Evolutionary conservation across 2,797 vertebrate genomes (phyloP), one percentile per base, ranked within the genome.

Genomic region (Lates japonicus): DNA sequence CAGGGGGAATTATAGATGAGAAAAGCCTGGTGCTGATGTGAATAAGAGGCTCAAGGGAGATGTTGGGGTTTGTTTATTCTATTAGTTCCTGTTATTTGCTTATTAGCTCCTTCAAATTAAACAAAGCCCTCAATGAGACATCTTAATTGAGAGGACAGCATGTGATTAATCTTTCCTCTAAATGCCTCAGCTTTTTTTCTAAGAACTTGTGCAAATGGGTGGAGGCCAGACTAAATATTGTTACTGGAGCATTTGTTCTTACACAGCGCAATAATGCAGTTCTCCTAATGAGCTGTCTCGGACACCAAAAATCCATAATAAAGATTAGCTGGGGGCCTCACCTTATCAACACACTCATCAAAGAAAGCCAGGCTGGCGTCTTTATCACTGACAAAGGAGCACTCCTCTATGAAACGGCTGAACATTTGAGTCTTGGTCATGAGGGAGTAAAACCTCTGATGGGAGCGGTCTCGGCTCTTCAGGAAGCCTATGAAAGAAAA

Each of bases 381-480:
- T 92, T 99, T 99, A 86, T 99, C 98, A 17, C 98, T 99, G 93
- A 99, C 98, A 81, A 99, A 99, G 64, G 98, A 99, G 90, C 98
- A 99, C 80, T 99, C 98, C 80, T 99, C 98, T 48, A 99, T 99
- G 93, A 99, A 99, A 42, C 98, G 98, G 89, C 98, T 99, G 87
- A 99, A 99, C 98, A 99, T 99, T 58, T 99, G 98, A 29, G 98
- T 99, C 94, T 98, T 99, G 79, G 97, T 98, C 98, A 99, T 98
- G 88, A 98, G 93, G 1, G 96, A 97, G 92, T 99, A 99, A 93
- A 99, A 99, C 92, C 98, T 98, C 90, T 99, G 98, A 93, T 99
- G 97, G 29, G 98, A 99, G 59, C 98, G 97, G 79, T 99, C 98
- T 42, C 98, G 94, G 90, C 98, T 99, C 94, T 97, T 99, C 84